A percentile compares a stretch with the other conserved stretches of the same genome.
Evolutionary conservation across 2,888 invertebrate species (phyloP).

Genomic region (Caenorhabditis virilis): DNA sequence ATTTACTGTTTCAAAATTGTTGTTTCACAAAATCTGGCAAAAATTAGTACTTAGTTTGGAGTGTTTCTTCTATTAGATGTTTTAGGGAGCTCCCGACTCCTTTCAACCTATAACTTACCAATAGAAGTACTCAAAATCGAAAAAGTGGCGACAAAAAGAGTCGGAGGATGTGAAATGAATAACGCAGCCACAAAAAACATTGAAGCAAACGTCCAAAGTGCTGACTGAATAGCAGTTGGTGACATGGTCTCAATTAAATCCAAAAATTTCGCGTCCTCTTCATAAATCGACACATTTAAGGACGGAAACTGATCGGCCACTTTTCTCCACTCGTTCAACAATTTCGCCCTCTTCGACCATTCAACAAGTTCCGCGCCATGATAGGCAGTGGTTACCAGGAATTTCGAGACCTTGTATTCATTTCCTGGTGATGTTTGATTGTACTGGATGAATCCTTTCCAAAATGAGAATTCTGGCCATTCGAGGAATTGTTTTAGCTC

Average conservation of each 20-base stretch:
- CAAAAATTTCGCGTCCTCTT: slow-evolving; percentile 65
- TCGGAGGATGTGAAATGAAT: slow-evolving; percentile 64
- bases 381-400: slow-evolving; percentile 64
- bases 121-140: slow-evolving; percentile 63
- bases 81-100: not conserved
- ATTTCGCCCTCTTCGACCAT: slow-evolving; percentile 60
- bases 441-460: slow-evolving; percentile 64
- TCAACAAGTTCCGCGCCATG: slow-evolving; percentile 55
- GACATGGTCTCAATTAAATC: slow-evolving; percentile 61
- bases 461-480: slow-evolving; percentile 67
- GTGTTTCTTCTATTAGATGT: too few relatives aligned
- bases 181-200: slow-evolving; percentile 65
- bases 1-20: too few relatives aligned
- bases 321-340: slow-evolving; percentile 59
- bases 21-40: too few relatives aligned
- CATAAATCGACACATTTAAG: slow-evolving; percentile 60
- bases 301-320: slow-evolving; percentile 63
- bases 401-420: slow-evolving; percentile 46
- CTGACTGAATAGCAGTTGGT: slow-evolving; percentile 60
- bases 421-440: slow-evolving; percentile 38
- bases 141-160: slow-evolving; percentile 62
- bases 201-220: slow-evolving; percentile 61
- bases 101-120: slow-evolving; percentile 33
- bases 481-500: slow-evolving; percentile 62
- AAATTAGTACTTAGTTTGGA: too few relatives aligned